Conservation (phyloP, 2,888 invertebrate genomes). For the Timema cristinae region DNA sequence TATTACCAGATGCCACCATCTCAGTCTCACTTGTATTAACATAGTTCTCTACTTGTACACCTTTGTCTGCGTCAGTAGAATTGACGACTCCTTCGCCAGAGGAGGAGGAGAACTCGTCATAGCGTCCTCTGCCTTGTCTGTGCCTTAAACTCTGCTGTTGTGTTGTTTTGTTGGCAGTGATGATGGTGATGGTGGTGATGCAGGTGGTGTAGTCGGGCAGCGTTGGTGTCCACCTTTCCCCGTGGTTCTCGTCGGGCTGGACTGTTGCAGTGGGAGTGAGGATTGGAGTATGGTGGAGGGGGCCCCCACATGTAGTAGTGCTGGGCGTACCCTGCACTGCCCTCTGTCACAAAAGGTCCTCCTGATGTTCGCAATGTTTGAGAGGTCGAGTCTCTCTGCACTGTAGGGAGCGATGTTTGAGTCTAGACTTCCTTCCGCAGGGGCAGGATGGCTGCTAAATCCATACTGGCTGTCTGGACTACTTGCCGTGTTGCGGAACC, state of each 20-base stretch:
- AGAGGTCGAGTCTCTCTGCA: constrained; percentile 19
- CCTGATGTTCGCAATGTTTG: background rate
- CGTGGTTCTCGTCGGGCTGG: constrained; percentile 48
- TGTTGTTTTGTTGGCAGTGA: constrained; percentile 15
- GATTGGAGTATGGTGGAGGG: constrained; percentile 69
- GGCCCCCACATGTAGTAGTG: constrained; percentile 74
- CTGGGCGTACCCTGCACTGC: constrained; percentile 30
- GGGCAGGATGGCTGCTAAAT: constrained; percentile 38
- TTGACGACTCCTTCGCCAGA: constrained; percentile 17
- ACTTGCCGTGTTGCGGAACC: constrained; percentile 47
- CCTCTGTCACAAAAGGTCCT: constrained; percentile 25
- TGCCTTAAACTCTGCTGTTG: constrained; percentile 12
- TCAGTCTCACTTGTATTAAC: constrained; percentile 27
- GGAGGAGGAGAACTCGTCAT: constrained; percentile 23
- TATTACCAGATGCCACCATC: constrained; percentile 18
- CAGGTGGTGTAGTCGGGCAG: constrained; percentile 18
- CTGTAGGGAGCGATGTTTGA: constrained; percentile 26
- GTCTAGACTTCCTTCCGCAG: constrained; percentile 17
- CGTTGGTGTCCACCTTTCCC: constrained; percentile 11
- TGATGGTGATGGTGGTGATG: constrained; percentile 27
- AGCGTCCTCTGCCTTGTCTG: constrained; percentile 16
- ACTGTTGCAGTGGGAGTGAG: constrained; percentile 64
- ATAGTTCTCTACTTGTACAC: constrained; percentile 26
- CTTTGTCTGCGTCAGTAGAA: constrained; percentile 16
- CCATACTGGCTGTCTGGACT: constrained; percentile 83